Conservation (phyloP, 2,113 vertebrate species). For the Pantherophis guttatus region DNA sequence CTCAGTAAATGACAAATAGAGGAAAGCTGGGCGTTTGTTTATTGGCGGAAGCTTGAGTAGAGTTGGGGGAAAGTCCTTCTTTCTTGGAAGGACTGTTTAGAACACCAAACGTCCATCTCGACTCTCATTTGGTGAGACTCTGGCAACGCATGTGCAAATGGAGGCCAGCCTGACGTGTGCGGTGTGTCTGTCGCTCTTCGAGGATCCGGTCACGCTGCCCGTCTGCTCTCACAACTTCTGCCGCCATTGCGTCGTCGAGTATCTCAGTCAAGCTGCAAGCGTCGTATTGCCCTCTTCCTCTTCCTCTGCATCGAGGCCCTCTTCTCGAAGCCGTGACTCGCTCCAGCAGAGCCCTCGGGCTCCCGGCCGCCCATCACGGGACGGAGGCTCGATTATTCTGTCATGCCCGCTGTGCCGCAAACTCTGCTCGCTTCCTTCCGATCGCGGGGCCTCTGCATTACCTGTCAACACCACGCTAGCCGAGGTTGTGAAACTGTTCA, state of each 20-base stretch:
- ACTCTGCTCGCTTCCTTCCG: slow-evolving; percentile 49
- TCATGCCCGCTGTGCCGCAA: slow-evolving; percentile 62
- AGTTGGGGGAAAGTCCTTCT: rapidly evolving
- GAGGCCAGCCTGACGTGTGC: slow-evolving; percentile 69
- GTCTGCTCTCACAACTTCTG: slow-evolving; percentile 70
- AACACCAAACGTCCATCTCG: too few species aligned
- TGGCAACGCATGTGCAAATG: slow-evolving; percentile 36
- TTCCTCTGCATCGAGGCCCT: slow-evolving; percentile 17
- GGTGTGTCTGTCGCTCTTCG: slow-evolving; percentile 63
- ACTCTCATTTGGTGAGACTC: not conserved
- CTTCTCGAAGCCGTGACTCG: slow-evolving; percentile 1
- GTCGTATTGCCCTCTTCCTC: not conserved
- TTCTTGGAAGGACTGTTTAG: not conserved
- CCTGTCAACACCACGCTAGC: slow-evolving; percentile 63
- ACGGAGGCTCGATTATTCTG: not conserved
- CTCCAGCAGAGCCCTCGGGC: not conserved
- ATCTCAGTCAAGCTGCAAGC: slow-evolving; percentile 10
- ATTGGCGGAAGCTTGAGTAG: not conserved
- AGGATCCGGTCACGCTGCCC: slow-evolving; percentile 66
- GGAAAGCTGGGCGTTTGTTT: not conserved
- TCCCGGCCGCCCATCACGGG: not conserved
- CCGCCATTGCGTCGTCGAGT: slow-evolving; percentile 58
- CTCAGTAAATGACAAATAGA: not conserved
- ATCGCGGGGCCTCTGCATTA: slow-evolving; percentile 50
- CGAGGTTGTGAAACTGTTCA: slow-evolving; percentile 58